phyloP scores from a whole-genome alignment of 2,888 invertebrate genomes.

The Apodemia zela region DNA sequence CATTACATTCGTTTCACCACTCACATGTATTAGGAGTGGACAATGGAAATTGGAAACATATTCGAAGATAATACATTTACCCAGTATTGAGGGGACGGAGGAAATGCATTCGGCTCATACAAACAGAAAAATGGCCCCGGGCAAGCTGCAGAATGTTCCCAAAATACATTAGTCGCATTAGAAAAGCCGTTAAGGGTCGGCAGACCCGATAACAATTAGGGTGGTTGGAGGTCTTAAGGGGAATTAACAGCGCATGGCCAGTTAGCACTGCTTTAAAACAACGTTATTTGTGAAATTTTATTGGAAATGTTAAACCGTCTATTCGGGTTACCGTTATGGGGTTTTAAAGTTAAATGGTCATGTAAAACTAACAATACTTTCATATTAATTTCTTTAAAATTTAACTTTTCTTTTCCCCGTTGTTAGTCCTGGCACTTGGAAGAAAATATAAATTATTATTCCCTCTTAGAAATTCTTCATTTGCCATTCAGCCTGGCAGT shows the following conservation, averaged over 20 bases:
- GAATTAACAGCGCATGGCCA: conserved; percentile 67
- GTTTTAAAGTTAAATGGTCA: too few species aligned
- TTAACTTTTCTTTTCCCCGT: too few species aligned
- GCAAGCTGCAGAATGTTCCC: conserved; percentile 79
- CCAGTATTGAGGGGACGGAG: conserved; percentile 54
- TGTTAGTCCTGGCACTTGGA: too few species aligned
- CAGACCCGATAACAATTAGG: conserved; percentile 74
- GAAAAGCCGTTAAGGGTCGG: conserved; percentile 75
- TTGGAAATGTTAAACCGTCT: conserved; percentile 8
- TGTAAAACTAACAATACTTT: too few species aligned
- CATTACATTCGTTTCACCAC: conserved; percentile 60
- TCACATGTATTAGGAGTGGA: conserved; percentile 51
- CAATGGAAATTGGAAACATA: conserved; percentile 78
- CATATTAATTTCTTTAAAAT: too few species aligned
- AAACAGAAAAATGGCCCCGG: conserved; percentile 75
- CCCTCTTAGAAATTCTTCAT: too few species aligned
- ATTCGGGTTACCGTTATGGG: not conserved
- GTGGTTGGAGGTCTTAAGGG: conserved; percentile 70
- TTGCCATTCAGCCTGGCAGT: too few species aligned
- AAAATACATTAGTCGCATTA: conserved; percentile 79
- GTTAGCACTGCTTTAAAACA: conserved; percentile 61
- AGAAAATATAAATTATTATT: too few species aligned
- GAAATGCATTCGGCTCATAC: conserved; percentile 62
- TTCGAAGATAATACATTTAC: conserved; percentile 77
- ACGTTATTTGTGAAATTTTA: conserved; percentile 23